Evolutionary conservation across 2,113 vertebrate species (phyloP).

Genomic region (Ellobius talpinus): DNA sequence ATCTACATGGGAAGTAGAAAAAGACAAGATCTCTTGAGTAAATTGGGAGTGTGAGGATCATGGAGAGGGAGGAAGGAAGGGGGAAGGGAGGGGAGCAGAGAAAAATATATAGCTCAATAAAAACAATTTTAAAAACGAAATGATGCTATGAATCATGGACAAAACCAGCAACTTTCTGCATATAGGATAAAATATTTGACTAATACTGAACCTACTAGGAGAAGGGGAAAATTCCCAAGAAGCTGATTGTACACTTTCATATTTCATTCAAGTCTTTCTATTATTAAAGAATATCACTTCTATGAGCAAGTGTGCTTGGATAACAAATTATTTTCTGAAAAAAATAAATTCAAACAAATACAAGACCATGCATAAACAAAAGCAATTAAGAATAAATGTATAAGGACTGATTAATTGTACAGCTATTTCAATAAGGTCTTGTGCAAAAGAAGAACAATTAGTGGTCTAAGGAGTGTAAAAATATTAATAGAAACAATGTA

Average conservation of each 20-base stretch:
- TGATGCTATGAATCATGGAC: not conserved
- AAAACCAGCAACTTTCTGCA: constrained; percentile 25
- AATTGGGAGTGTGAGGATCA: too few relatives aligned
- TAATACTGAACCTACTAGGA: constrained; percentile 12
- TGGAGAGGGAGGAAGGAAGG: too few relatives aligned
- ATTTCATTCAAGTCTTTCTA: constrained; percentile 35
- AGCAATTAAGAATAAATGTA: constrained; percentile 59
- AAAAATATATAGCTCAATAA: too few relatives aligned
- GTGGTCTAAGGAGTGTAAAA: constrained; percentile 35
- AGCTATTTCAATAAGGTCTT: constrained; percentile 60
- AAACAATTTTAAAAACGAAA: not conserved
- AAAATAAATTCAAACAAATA: constrained; percentile 46
- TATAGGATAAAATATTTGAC: not conserved
- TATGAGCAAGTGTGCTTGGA: not conserved
- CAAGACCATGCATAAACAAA: constrained; percentile 32
- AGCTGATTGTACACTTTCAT: not conserved
- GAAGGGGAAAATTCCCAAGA: not conserved
- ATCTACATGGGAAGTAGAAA: too few relatives aligned
- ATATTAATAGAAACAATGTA: constrained; percentile 13
- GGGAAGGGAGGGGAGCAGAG: too few relatives aligned
- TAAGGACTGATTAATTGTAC: not conserved
- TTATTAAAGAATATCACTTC: constrained; percentile 3
- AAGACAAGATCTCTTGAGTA: too few relatives aligned
- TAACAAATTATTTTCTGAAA: constrained; percentile 17
- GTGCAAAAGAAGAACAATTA: not conserved